Conservation (phyloP, 2,888 invertebrate genomes). For the Theretra japonica region DNA sequence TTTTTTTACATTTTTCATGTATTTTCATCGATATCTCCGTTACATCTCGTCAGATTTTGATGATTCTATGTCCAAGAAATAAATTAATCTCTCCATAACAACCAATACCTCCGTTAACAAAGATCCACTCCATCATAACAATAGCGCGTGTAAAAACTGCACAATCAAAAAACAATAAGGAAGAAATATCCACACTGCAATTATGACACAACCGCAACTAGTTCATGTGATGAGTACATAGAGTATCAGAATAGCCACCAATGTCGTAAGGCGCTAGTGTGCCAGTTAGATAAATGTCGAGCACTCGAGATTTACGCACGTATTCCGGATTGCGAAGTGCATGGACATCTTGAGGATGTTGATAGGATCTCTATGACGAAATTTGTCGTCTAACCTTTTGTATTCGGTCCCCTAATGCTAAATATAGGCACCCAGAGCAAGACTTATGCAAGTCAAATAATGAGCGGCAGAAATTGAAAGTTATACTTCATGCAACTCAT, state of each 20-base stretch:
- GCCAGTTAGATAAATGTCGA: conserved; percentile 26
- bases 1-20: too few species aligned
- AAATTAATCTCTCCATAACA: too few species aligned
- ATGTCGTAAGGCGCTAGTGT: conserved; percentile 17
- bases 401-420: background rate
- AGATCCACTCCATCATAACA: background rate
- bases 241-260: conserved; percentile 3
- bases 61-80: too few species aligned
- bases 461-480: background rate
- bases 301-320: conserved; percentile 20
- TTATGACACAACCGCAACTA: conserved; percentile 21
- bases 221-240: conserved; percentile 21
- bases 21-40: too few species aligned
- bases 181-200: conserved; percentile 10
- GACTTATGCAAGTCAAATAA: background rate
- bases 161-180: conserved; percentile 18
- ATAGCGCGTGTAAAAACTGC: conserved; percentile 1
- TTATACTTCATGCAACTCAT: too few species aligned
- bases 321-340: conserved; percentile 20
- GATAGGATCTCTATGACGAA: conserved; percentile 7
- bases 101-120: background rate
- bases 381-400: background rate
- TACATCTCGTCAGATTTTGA: too few species aligned
- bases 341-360: conserved; percentile 25
- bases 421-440: too few species aligned